phyloP scores from a whole-genome alignment of 1,140 invertebrate species.

The Hyles euphorbiae region DNA sequence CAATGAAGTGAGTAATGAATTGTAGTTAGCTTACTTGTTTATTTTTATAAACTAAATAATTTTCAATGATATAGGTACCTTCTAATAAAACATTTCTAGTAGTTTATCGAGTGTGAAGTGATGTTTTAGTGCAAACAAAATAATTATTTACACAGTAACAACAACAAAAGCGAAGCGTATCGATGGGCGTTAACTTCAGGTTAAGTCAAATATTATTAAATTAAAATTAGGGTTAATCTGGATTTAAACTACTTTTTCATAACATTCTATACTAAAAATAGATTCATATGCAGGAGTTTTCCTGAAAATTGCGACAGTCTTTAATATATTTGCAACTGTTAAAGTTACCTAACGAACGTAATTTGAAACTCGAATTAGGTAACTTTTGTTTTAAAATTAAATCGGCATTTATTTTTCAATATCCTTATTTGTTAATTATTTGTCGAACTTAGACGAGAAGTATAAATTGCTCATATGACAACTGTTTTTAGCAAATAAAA shows the following conservation, averaged over 20 bases:
- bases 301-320: background rate
- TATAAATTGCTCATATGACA: too few species aligned
- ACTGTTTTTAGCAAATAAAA: too few species aligned
- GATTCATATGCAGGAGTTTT: background rate
- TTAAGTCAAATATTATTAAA: slow-evolving; percentile 61
- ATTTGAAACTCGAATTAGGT: slow-evolving; percentile 8
- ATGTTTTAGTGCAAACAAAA: slow-evolving; percentile 25
- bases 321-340: background rate
- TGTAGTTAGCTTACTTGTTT: slow-evolving; percentile 49
- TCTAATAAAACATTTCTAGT: slow-evolving; percentile 15
- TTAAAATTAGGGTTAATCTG: slow-evolving; percentile 56
- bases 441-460: too few species aligned
- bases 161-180: slow-evolving; percentile 40
- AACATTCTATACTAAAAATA: background rate
- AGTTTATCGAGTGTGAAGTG: slow-evolving; percentile 15
- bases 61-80: slow-evolving; percentile 33
- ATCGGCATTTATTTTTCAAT: background rate
- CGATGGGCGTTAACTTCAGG: slow-evolving; percentile 68
- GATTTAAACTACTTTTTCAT: slow-evolving; percentile 16
- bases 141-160: slow-evolving; percentile 29
- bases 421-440: background rate
- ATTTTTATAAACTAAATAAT: slow-evolving; percentile 36
- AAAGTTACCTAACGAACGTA: slow-evolving; percentile 8
- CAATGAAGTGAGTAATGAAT: slow-evolving; percentile 54
- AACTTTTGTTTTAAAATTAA: background rate